phyloP scores from a whole-genome alignment of 2,113 vertebrate genomes.

The Hydropotes inermis region DNA sequence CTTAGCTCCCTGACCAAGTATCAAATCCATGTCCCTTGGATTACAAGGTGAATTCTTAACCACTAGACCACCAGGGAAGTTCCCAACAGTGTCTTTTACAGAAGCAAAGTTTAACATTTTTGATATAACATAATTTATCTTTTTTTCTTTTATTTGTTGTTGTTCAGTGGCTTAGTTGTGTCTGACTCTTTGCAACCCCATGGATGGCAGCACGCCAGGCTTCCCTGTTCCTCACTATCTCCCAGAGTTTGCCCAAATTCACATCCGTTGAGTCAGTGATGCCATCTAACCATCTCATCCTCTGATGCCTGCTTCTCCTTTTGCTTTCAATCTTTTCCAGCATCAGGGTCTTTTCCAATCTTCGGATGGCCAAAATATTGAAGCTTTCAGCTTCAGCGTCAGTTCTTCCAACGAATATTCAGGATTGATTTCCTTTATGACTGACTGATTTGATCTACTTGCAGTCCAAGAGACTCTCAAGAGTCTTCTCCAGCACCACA shows the following conservation, averaged over 20 bases:
- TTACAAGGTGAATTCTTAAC: background rate
- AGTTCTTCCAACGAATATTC: background rate
- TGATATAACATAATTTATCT: background rate
- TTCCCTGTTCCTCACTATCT: background rate
- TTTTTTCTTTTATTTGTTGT: background rate
- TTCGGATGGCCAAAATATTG: background rate
- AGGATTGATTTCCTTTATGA: background rate
- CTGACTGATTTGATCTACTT: background rate
- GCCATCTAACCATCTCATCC: background rate
- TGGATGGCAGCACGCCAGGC: background rate
- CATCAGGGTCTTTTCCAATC: background rate
- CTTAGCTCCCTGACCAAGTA: background rate
- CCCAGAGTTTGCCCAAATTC: background rate
- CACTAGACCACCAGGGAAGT: background rate
- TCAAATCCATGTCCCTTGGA: background rate
- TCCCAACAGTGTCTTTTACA: background rate
- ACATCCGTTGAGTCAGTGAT: background rate
- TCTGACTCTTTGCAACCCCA: background rate
- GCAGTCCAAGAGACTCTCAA: background rate
- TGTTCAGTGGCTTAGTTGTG: background rate
- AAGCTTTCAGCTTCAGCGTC: background rate
- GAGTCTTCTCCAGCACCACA: background rate
- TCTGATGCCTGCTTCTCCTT: background rate
- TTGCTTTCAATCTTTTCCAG: background rate
- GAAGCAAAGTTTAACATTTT: background rate